Percentiles rank a stretch among this genome's conserved stretches.
Conservation (phyloP, 2,113 vertebrate genomes). For the Prinia subflava region DNA sequence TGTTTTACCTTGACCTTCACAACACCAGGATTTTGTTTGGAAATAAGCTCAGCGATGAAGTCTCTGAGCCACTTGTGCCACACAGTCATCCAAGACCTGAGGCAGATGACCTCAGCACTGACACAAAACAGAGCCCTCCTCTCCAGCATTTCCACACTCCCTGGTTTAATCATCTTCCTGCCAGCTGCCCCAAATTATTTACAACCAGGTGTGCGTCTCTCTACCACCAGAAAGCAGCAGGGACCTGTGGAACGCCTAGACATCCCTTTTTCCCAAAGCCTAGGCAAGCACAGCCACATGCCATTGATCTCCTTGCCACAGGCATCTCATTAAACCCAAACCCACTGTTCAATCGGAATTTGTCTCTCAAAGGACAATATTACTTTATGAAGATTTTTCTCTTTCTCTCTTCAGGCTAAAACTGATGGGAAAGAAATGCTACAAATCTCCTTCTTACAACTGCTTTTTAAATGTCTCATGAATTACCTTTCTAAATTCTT, state of each 20-base stretch:
- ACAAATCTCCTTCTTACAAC: neutral
- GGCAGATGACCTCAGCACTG: neutral
- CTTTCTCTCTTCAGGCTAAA: neutral
- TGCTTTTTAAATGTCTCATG: neutral
- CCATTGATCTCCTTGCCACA: neutral
- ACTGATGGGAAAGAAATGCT: neutral
- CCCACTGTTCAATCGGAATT: neutral
- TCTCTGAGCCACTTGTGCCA: accelerated
- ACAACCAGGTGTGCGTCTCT: neutral
- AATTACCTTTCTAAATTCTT: neutral
- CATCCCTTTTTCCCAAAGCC: neutral
- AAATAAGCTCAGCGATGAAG: neutral
- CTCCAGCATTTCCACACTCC: neutral
- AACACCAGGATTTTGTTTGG: neutral
- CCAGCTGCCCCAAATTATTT: neutral
- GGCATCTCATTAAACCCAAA: neutral
- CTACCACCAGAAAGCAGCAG: neutral
- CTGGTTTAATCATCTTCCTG: neutral
- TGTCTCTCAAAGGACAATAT: neutral
- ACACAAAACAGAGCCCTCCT: neutral
- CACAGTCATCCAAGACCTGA: neutral
- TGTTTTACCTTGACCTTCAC: neutral
- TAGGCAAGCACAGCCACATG: accelerated
- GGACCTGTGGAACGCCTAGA: neutral
- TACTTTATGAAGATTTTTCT: neutral